phyloP scores from a whole-genome alignment of 2,113 vertebrate species.

The Galbula dea region DNA sequence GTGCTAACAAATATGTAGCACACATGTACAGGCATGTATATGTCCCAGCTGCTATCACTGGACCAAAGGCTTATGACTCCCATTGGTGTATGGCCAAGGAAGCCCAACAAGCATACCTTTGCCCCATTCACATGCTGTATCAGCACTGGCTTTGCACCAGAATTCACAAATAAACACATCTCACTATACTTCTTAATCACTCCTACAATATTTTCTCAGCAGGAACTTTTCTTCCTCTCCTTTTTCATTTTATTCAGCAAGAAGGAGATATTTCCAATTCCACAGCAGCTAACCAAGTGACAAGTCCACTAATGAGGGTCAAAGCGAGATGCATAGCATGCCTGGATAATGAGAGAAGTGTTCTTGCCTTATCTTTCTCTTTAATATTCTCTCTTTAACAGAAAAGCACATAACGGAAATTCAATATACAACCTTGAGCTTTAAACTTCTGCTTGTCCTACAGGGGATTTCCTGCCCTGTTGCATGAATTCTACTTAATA shows the following conservation, averaged over 20 bases:
- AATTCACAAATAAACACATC: background rate
- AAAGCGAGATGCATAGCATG: background rate
- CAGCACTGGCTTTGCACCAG: background rate
- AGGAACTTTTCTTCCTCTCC: background rate
- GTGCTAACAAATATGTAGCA: background rate
- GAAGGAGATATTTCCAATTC: conserved; percentile 1
- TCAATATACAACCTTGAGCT: conserved; percentile 44
- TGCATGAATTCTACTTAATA: conserved; percentile 62
- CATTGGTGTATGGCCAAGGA: background rate
- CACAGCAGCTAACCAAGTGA: background rate
- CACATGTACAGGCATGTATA: background rate
- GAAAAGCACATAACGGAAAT: conserved; percentile 2
- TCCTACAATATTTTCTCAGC: background rate
- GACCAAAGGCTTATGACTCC: background rate
- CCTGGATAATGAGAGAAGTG: background rate
- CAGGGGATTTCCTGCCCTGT: conserved; percentile 61
- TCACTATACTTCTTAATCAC: background rate
- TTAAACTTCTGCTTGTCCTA: conserved; percentile 63
- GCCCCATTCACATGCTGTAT: background rate
- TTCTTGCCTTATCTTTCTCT: background rate
- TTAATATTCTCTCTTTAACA: conserved; percentile 20
- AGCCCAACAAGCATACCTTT: background rate
- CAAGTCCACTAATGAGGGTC: conserved; percentile 10
- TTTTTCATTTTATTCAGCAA: background rate
- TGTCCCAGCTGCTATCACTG: background rate